Percentiles rank a stretch among this genome's conserved stretches.
phyloP scores from a whole-genome alignment of 2,113 vertebrate species.

The Caranx melampygus region DNA sequence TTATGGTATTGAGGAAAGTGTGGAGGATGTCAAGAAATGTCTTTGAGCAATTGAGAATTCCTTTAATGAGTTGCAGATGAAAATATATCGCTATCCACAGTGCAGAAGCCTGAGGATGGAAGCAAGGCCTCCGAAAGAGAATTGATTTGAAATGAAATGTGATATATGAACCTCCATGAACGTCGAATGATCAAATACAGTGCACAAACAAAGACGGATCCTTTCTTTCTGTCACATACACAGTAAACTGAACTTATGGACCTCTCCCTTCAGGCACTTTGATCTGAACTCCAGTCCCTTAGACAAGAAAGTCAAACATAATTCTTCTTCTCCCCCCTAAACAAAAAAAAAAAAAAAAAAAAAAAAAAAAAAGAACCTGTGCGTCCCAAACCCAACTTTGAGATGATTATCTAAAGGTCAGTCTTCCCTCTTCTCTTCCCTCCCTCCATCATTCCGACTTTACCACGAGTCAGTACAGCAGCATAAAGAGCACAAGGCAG shows the following conservation, averaged over 20 bases:
- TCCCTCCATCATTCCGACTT: conserved; percentile 54
- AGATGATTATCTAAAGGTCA: conserved; percentile 77
- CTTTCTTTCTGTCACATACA: conserved; percentile 26
- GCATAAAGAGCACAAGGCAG: conserved; percentile 48
- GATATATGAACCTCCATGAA: conserved; percentile 27
- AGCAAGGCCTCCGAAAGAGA: conserved; percentile 4
- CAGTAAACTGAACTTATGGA: conserved; percentile 40
- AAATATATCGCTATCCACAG: background rate
- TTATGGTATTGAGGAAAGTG: too few relatives aligned
- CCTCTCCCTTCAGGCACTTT: conserved; percentile 46
- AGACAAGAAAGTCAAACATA: conserved; percentile 62
- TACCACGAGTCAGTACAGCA: conserved; percentile 43
- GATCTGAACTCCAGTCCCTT: conserved; percentile 44
- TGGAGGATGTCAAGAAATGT: too few relatives aligned
- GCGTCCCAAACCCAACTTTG: conserved; percentile 39
- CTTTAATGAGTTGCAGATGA: too few relatives aligned
- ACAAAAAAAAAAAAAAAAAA: background rate
- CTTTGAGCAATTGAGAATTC: too few relatives aligned
- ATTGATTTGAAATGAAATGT: conserved; percentile 14
- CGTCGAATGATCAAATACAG: conserved; percentile 19
- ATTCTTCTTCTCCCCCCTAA: conserved; percentile 21
- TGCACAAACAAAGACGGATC: conserved; percentile 54
- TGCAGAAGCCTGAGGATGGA: conserved; percentile 7
- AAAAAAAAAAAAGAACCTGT: conserved; percentile 10
- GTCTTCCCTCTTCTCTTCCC: conserved; percentile 31